Base-by-base conservation (phyloP, 1,140 invertebrate species). In the Potamilus streckersoni region DNA sequence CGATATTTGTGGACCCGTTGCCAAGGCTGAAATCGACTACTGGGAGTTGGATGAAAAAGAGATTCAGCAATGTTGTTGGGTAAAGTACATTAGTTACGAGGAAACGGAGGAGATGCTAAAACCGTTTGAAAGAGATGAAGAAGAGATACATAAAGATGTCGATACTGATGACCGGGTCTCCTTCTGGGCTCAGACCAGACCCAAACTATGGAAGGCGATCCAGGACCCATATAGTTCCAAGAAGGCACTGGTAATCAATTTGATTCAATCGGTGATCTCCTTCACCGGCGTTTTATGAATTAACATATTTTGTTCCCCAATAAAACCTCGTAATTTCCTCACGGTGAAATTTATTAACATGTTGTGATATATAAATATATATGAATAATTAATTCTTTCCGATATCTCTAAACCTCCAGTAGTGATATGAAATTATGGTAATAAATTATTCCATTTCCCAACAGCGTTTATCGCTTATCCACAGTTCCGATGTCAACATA, bases 1-100 rank as follows among this genome's bases (percentile, higher is more conserved):
- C 91, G 96, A 98, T 91, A 97, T 99, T 91, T 99, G 98, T 89
- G 92, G 99, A 73, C 98, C 96, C 65, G 96, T 96, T 78, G 99
- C 98, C 90, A 98, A 99, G 90, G 98, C 99, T 89, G 98, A 99
- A 90, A 90, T 99, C 76, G 95, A 97, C 67, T 99, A 99, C 90
- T 99, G 83, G 83, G 77, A 79, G n/a, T 61, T 85, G 17, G 77
- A 78, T 62, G 81, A 83, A 19, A 73, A 73, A 19, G 71, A 77
- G 16, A 79, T 84, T 16, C 72, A 84, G 58, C 79, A 75, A 14
- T 84, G 83, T 74, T 84, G 83, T 57, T 80, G 76, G 76, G 76
- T 80, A 11, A 76, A 69, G 31, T 81, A 81, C 55, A 73, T 70
- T 23, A 73, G 71, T 67, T 81, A 79, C 31, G 78, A 76, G 55